These are phyloP conservation scores for Torymus tubicola DNA, from an alignment of 2,888 invertebrate genomes.

Conservation along the genomic window DNA sequence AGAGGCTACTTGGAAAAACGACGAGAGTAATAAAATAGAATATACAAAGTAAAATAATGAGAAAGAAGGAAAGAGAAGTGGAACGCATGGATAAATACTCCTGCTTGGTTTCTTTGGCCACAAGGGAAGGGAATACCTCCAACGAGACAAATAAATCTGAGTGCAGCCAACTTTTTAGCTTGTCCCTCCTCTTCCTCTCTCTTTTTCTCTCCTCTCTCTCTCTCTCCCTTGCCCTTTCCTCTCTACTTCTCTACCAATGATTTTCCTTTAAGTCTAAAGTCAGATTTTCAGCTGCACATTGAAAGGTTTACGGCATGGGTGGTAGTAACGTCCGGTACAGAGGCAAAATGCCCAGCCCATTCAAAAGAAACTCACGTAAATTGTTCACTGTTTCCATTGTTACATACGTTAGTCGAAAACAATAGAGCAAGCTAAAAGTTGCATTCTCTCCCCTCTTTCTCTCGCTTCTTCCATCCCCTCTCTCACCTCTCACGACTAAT, in stretches of 20 bases:
- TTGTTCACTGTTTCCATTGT: conserved; percentile 42
- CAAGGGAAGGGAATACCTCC: conserved; percentile 42
- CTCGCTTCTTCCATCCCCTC: too few relatives aligned
- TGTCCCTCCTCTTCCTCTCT: background rate
- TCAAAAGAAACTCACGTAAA: conserved; percentile 45
- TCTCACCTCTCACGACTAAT: background rate
- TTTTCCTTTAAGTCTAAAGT: conserved; percentile 40
- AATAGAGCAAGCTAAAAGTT: conserved; percentile 36
- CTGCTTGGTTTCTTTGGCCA: conserved; percentile 21
- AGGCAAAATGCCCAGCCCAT: conserved; percentile 16
- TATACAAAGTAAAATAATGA: conserved; percentile 38
- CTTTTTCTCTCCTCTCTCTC: too few relatives aligned
- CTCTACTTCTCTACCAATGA: conserved; percentile 23
- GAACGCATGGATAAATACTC: conserved; percentile 40
- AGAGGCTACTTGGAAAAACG: background rate
- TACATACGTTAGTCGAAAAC: conserved; percentile 46
- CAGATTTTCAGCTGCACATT: conserved; percentile 26
- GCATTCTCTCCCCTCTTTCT: background rate
- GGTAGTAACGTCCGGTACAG: conserved; percentile 32
- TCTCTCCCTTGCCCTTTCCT: too few relatives aligned
- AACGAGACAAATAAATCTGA: conserved; percentile 61
- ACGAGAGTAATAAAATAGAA: conserved; percentile 15
- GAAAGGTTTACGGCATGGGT: conserved; percentile 6
- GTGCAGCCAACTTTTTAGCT: conserved; percentile 58
- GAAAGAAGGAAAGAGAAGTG: conserved; percentile 20